Percentiles rank a stretch among this genome's conserved stretches.
Evolutionary conservation across 2,113 vertebrate species (phyloP).

Genomic region (Cyprinodon tularosa): DNA sequence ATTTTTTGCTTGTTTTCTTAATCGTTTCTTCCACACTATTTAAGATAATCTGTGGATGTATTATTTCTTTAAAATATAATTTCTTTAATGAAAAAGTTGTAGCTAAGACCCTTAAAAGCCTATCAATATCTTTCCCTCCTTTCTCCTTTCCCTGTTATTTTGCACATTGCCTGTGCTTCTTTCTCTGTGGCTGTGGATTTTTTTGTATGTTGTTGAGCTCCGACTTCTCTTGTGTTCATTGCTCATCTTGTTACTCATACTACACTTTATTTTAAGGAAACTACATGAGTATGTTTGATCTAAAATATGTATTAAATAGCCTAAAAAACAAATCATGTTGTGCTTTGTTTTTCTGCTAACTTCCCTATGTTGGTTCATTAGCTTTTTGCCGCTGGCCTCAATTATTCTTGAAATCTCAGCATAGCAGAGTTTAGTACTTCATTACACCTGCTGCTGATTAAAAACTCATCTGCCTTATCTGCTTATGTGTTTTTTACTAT

Average conservation of each 20-base stretch:
- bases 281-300: not conserved
- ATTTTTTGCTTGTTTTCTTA: too few species aligned
- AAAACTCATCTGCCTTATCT: constrained; percentile 3
- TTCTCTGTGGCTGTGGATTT: too few species aligned
- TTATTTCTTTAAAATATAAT: too few species aligned
- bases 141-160: too few species aligned
- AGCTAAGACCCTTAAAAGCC: not conserved
- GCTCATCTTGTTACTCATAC: not conserved
- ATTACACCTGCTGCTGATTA: constrained; percentile 50
- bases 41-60: too few species aligned
- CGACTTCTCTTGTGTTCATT: too few species aligned
- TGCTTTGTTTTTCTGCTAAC: not conserved
- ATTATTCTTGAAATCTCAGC: constrained; percentile 31
- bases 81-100: too few species aligned
- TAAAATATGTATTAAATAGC: too few species aligned
- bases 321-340: not conserved
- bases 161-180: too few species aligned
- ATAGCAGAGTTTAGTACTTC: constrained; percentile 34
- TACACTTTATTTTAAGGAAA: not conserved
- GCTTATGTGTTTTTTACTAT: not conserved
- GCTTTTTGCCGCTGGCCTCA: constrained; percentile 5
- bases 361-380: not conserved
- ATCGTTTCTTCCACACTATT: too few species aligned
- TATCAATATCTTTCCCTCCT: too few species aligned
- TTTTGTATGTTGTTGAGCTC: too few species aligned